Evolutionary conservation across 2,888 invertebrate species (phyloP).

Genomic region (Pachymerium ferrugineum): DNA sequence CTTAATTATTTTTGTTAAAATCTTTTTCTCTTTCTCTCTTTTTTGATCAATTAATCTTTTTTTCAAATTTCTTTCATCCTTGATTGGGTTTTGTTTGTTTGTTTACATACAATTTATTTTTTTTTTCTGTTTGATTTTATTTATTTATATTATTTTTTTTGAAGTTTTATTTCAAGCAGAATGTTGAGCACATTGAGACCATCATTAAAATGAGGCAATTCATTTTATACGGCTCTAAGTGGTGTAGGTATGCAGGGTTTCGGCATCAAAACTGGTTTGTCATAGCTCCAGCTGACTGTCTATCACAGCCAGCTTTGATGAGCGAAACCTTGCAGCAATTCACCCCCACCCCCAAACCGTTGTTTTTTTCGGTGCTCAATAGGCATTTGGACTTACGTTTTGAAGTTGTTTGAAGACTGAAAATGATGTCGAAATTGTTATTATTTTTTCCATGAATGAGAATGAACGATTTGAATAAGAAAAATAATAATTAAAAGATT

Average conservation of each 20-base stretch:
- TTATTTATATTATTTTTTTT: not conserved
- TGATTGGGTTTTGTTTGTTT: not conserved
- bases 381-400: not conserved
- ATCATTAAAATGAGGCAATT: conserved; percentile 23
- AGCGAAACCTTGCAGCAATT: conserved; percentile 61
- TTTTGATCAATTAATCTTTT: not conserved
- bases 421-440: conserved; percentile 9
- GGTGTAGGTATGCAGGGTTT: conserved; percentile 50
- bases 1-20: not conserved
- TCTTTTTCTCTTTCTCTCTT: not conserved
- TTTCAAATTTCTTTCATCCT: not conserved
- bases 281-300: conserved; percentile 56
- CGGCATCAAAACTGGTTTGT: conserved; percentile 77
- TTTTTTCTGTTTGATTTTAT: not conserved
- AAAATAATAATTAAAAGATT: not conserved
- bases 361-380: not conserved
- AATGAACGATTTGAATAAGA: no score
- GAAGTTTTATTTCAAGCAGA: not conserved
- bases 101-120: not conserved
- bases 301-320: conserved; percentile 97
- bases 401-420: not conserved
- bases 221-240: conserved; percentile 24
- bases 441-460: not conserved
- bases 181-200: conserved; percentile 21
- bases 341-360: conserved; percentile 29